Base-by-base conservation (phyloP, 2,888 invertebrate genomes). In the Brachypterus glaber region DNA sequence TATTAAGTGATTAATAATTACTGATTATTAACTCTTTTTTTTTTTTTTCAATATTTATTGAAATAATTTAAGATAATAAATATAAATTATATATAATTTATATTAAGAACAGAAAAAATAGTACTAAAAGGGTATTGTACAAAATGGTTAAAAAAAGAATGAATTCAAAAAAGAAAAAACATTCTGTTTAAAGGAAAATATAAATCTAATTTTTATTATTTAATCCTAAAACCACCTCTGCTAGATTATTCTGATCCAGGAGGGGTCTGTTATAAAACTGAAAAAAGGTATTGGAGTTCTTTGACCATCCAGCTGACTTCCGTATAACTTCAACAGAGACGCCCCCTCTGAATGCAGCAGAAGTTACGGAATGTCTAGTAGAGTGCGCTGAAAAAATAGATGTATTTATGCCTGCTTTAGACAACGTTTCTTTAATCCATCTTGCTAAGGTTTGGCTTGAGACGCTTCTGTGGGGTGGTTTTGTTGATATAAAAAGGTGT, bases 361-460 rank as follows among this genome's bases (percentile, higher is more conserved):
- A 51, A 4, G 50, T 51, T 4, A 42, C 37, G 1, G 48, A 49
- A 33, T 54, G 54, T 18, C 50, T 37, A 8, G 42, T 46, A 18
- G 39, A 33, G 18, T 51, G 48, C 7, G 48, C 42, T 27, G 35
- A 37, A 36, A 45, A 51, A 2, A 35, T 17, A 2, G 13, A 11
- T 3, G 46, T 50, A 35, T 50, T 41, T 17, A 53, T 37, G 11
- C 47, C 47, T 35, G 45, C 42, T 42, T 50, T 17, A 12, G 5
- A 13, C 11, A 52, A 27, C 1, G 38, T 45, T 12, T 35, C 18
- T 37, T 52, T 52, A 11, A 51, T 43, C 54, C 48, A 54, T 1
- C 50, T 35, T 35, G 42, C 40, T 24, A 50, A 15, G 0, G 48
- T 49, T 30, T 49, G 46, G 1, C 35, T 40, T 16, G 43, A 17